phyloP scores from a whole-genome alignment of 2,797 vertebrate genomes.

The Anas bahamensis region DNA sequence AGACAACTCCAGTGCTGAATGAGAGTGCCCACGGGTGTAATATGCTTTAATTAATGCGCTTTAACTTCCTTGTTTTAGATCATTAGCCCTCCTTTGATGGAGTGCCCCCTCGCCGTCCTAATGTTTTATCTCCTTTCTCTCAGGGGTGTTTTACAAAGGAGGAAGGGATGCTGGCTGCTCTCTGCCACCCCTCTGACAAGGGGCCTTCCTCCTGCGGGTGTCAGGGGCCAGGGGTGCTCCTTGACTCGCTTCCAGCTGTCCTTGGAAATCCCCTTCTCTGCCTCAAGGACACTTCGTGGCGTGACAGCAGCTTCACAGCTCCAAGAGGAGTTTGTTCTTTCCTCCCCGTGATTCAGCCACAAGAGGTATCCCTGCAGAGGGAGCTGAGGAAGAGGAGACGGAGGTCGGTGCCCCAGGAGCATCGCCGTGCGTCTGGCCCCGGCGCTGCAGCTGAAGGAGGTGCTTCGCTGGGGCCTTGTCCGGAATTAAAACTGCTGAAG shows the following conservation, averaged over 20 bases:
- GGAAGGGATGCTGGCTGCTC: not conserved
- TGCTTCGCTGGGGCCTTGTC: not conserved
- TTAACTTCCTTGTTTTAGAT: not conserved
- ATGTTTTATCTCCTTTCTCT: not conserved
- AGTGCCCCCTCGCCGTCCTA: not conserved
- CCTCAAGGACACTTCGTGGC: not conserved
- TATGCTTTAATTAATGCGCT: not conserved
- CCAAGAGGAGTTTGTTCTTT: not conserved
- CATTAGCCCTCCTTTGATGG: not conserved
- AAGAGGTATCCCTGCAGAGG: not conserved
- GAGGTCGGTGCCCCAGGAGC: not conserved
- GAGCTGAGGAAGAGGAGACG: not conserved
- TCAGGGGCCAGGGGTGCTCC: not conserved
- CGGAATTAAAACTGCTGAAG: constrained; percentile 4
- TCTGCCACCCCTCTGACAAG: not conserved
- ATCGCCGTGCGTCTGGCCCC: too few relatives aligned
- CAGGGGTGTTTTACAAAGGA: not conserved
- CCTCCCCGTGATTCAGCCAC: not conserved
- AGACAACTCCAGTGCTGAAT: not conserved
- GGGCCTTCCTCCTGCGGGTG: not conserved
- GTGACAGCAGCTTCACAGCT: not conserved
- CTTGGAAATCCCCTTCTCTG: not conserved
- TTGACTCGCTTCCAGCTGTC: not conserved
- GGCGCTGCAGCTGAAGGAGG: not conserved
- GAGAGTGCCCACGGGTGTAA: not conserved